Evolutionary conservation across 1,140 invertebrate genomes (phyloP), one percentile per base, ranked within the genome.

Genomic region (Lethrus apterus): DNA sequence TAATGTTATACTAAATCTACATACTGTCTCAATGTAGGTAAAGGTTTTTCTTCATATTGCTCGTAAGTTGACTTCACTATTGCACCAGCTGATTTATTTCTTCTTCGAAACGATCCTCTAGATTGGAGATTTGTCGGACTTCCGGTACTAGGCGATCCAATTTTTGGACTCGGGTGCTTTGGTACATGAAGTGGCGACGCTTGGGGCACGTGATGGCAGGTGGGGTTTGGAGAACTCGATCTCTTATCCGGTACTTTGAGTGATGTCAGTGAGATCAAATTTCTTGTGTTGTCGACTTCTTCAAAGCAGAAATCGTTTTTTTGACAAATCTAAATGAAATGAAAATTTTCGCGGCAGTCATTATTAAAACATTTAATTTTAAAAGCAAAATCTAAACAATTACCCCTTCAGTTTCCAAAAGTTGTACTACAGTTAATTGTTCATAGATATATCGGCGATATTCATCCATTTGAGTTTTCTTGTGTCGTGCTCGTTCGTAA

Each of bases 381-480:
- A 34, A 14, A 34, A 34, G 10, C 10, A 14, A 34, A 34, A 34
- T 34, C 32, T 13, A 19, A 13, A 2, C 52, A 58, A 71, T 69
- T 59, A 88, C 82, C 56, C 86, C 87, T 52, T 86, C 73, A 9
- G 75, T 60, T 68, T 94, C 92, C 24, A 96, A 71, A 8, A 97
- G 69, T 55, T 87, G 78, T 9, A 83, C 76, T 0, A 90, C 68
- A 45, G 79, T 71, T 0, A 90, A 63, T 35, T 79, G 77, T 41
- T 78, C 69, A 56, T 89, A 87, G 2, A 86, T 73, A 40, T 81
- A 74, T 4, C 77, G 67, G 45, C 84, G 72, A 56, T 84, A 87
- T 33, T 86, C 79, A 55, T 94, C 84, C 50, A 93, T 92, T 67
- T 93, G 86, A 43, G 84, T 80, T 55, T 94, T 90, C 66, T 93